Evolutionary conservation across 92 coral and sea anemone genomes (phyloP), one percentile per base, ranked within the genome.

Genomic region (Porites lobata): DNA sequence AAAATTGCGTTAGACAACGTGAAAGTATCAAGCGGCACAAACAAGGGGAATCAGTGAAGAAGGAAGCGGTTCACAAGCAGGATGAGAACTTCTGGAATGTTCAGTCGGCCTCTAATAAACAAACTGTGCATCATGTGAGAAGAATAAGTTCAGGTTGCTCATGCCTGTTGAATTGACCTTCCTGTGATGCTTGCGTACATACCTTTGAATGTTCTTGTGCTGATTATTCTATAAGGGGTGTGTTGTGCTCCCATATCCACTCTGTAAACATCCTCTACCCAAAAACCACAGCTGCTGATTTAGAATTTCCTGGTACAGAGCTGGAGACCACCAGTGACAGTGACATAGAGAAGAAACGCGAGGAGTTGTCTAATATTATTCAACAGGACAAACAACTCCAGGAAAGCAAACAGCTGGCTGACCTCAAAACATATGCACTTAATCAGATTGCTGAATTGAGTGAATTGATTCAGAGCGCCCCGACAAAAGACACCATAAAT

Each of bases 11-110:
- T 51, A 65, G 83, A 57, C 83, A 75, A 88, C 61, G 80, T 0
- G 88, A 88, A 53, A 88, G 72, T 24, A 82, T 56, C 12, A 88
- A 88, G 65, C n/a, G 79, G 50, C 84, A 88, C 88, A 57, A 80
- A 43, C 75, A 80, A 14, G 84, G 56, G 73, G 84, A 62, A 50
- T 38, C 43, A 19, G 78, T 68, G 83, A 50, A 21, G 26, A 79
- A 52, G 65, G 76, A 76, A 71, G 61, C 65, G 11, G 72, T 85
- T 53, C 38, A 65, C 50, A 54, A 22, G 59, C 61, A 77, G 29
- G 70, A 62, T 26, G 89, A 56, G 14, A n/a, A 69, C 67, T 54
- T 7, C 21, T 86, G 90, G 90, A 69, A 86, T 17, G 84, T 76
- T 20, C 72, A n/a, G 57, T 86, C 77, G 15, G 51, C 59, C 57